phyloP scores from a whole-genome alignment of 2,113 vertebrate species.

The Turnix velox region DNA sequence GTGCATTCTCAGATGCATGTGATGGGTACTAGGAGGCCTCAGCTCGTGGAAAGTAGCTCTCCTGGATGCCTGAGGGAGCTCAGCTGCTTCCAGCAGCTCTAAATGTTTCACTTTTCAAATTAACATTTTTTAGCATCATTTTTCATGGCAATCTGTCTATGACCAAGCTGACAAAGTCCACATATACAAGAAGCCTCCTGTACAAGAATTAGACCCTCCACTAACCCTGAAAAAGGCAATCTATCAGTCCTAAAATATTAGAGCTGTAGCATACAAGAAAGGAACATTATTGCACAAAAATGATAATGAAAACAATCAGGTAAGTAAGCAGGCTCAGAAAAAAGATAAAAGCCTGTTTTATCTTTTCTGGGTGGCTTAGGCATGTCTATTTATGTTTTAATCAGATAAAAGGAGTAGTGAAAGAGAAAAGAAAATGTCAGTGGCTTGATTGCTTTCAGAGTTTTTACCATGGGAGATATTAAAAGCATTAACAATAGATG shows the following conservation, averaged over 20 bases:
- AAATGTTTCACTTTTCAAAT: neutral
- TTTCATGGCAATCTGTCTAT: neutral
- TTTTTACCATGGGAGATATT: conserved; percentile 40
- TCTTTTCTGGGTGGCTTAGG: neutral
- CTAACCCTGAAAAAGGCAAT: neutral
- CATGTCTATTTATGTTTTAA: conserved; percentile 27
- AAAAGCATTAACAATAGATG: conserved; percentile 50
- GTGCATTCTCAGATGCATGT: neutral
- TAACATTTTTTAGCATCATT: neutral
- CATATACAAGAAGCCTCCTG: neutral
- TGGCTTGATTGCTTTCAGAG: conserved; percentile 27
- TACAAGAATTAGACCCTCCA: neutral
- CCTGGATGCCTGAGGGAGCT: neutral
- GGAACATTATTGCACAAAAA: neutral
- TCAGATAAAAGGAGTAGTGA: neutral
- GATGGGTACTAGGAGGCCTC: neutral
- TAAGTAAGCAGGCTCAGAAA: neutral
- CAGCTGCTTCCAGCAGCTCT: neutral
- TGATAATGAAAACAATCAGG: neutral
- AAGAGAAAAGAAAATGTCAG: conserved; percentile 29
- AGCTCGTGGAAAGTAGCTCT: neutral
- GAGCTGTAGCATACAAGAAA: neutral
- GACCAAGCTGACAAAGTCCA: neutral
- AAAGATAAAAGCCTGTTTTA: neutral
- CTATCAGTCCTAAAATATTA: neutral